These are phyloP conservation scores for Heliangelus exortis DNA, from an alignment of 2,797 vertebrate species.

Conservation along the genomic window DNA sequence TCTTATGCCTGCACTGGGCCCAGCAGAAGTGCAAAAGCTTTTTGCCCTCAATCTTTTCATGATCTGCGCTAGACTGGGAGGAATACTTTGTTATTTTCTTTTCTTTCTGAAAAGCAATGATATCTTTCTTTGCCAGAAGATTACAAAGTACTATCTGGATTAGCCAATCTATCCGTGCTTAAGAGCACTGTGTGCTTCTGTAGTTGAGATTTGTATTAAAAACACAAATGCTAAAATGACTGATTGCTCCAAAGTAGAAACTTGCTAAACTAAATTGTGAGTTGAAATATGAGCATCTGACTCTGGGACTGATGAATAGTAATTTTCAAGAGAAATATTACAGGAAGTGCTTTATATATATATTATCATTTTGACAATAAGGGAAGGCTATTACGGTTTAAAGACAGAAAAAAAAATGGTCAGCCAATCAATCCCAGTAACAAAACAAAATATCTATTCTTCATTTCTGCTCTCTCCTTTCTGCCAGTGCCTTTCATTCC, in stretches of 20 bases:
- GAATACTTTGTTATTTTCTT: not conserved
- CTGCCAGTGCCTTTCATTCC: slow-evolving; percentile 27
- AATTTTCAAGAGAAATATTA: slow-evolving; percentile 67
- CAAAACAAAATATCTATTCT: slow-evolving; percentile 63
- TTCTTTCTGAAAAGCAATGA: not conserved
- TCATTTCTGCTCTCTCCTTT: slow-evolving; percentile 32
- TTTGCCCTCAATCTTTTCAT: not conserved
- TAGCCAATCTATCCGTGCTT: slow-evolving; percentile 29
- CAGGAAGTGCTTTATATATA: slow-evolving; percentile 71
- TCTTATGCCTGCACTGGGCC: not conserved
- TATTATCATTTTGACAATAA: slow-evolving; percentile 71
- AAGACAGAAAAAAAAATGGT: slow-evolving; percentile 50
- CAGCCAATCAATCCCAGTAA: slow-evolving; percentile 67
- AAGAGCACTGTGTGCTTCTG: slow-evolving; percentile 3
- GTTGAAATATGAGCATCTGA: slow-evolving; percentile 63
- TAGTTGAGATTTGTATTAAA: slow-evolving; percentile 45
- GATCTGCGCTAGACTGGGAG: not conserved
- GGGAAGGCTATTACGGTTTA: slow-evolving; percentile 66
- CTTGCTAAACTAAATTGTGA: slow-evolving; percentile 66
- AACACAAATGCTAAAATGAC: slow-evolving; percentile 54
- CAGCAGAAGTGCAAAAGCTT: not conserved
- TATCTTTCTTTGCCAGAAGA: slow-evolving; percentile 26
- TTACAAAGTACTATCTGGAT: slow-evolving; percentile 48
- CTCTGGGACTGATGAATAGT: slow-evolving; percentile 55
- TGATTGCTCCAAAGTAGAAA: slow-evolving; percentile 60